Evolutionary conservation across 2,797 vertebrate genomes (phyloP).

Genomic region (Pteronotus mesoamericanus): DNA sequence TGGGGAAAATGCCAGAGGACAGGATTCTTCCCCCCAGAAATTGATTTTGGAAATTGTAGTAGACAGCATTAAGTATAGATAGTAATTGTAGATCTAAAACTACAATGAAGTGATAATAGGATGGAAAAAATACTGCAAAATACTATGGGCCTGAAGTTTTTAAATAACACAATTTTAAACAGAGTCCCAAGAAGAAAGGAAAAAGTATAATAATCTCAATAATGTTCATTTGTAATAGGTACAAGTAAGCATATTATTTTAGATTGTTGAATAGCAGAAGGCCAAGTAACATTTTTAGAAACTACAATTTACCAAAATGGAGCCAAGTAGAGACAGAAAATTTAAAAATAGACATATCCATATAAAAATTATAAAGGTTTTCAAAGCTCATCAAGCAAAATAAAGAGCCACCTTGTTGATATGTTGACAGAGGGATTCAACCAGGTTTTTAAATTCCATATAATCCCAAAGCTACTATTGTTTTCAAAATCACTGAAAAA

Average conservation of each 20-base stretch:
- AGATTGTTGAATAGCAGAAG: not conserved
- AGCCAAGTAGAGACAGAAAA: not conserved
- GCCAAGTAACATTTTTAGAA: not conserved
- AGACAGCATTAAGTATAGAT: not conserved
- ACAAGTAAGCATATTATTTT: not conserved
- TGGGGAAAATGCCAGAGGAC: not conserved
- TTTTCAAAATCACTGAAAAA: not conserved
- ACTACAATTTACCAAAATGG: not conserved
- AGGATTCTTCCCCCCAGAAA: not conserved
- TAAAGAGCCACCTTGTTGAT: not conserved
- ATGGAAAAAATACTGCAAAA: not conserved
- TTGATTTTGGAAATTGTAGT: not conserved
- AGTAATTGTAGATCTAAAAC: not conserved
- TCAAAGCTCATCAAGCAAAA: not conserved
- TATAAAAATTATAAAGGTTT: not conserved
- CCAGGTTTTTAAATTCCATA: not conserved
- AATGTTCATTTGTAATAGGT: not conserved
- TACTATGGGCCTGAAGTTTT: not conserved
- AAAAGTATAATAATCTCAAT: not conserved
- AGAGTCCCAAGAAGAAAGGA: not conserved
- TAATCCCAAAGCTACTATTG: not conserved
- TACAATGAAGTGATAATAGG: not conserved
- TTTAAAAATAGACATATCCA: not conserved
- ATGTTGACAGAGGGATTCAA: not conserved
- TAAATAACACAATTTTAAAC: not conserved